Conservation (phyloP, 2,797 vertebrate genomes). For the Neosilurus hyrtlii region DNA sequence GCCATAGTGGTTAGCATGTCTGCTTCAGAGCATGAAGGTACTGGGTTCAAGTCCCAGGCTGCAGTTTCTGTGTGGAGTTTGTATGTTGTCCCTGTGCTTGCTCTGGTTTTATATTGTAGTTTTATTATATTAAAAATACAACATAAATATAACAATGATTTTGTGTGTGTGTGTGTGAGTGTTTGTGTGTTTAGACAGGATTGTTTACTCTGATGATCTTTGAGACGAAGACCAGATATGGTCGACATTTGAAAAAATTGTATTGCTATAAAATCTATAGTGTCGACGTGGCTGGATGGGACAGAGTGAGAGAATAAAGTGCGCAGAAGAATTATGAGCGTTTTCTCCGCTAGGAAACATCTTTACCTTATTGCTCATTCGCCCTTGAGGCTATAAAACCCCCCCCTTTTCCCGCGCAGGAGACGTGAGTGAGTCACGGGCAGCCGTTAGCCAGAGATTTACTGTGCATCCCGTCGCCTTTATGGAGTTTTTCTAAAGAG, state of each 20-base stretch:
- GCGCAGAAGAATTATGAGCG: constrained; percentile 52
- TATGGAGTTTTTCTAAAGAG: constrained; percentile 55
- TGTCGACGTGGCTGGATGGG: neutral
- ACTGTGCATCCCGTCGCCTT: constrained; percentile 54
- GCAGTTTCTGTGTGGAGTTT: no score
- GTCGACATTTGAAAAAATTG: neutral
- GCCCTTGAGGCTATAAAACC: constrained; percentile 67
- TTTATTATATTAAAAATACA: no score
- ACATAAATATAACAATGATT: no score
- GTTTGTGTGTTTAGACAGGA: neutral
- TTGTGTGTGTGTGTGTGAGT: no score
- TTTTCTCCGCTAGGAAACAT: constrained; percentile 56
- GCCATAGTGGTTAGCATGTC: no score
- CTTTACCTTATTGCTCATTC: constrained; percentile 67
- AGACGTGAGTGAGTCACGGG: constrained; percentile 58
- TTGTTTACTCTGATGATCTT: neutral
- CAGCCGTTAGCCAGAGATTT: constrained; percentile 68
- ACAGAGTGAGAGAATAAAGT: neutral
- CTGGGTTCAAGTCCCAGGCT: no score
- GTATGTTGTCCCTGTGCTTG: no score
- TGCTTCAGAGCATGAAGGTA: no score
- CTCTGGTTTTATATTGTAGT: no score
- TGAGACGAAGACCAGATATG: neutral
- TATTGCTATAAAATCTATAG: neutral
- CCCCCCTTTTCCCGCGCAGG: constrained; percentile 56